Base-by-base conservation (phyloP, 2,888 invertebrate genomes). In the Drosophila ezoana region DNA sequence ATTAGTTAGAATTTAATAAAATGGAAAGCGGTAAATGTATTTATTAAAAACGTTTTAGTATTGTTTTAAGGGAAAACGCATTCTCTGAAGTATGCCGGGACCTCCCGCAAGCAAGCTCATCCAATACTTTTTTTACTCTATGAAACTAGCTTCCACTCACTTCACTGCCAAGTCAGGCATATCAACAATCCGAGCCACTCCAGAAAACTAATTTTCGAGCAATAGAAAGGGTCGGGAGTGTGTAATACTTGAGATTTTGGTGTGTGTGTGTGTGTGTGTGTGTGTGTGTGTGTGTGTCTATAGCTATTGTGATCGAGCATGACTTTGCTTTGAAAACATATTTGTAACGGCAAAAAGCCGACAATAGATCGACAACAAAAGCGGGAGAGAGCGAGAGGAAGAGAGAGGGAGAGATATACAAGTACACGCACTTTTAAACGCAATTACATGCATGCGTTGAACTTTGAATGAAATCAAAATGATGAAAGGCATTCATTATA, bases 261-360 rank as follows among this genome's bases (percentile, higher is more conserved):
- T 23, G 23, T 23, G 23, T 23, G 23, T 45, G 13, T 18, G 18
- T 69, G 53, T 47, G n/a, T n/a, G n/a, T n/a, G n/a, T n/a, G n/a
- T n/a, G n/a, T n/a, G 23, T 23, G 23, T 23, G 23, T 23, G 23
- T 45, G 13, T 18, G 18, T 69, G 53, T 47, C 71, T 66, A 11
- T 53, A 20, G 54, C 75, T 73, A 86, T 87, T 83, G 72, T 83
- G 87, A 83, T 85, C 68, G 69, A 73, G 62, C 69, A 79, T 87
- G 84, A 85, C 88, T 85, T 85, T 88, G 88, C 85, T 85, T 80
- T 85, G 84, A 88, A 86, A 88, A 85, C 88, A 85, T 80, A 80
- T 85, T 84, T 81, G 85, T 85, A 87, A 81, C 87, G 87, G 83
- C 87, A 68, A 72, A 28, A 86, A 72, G 72, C 69, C 76, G 65